Conservation (phyloP, 2,888 invertebrate genomes). For the Heliconius ismenius region DNA sequence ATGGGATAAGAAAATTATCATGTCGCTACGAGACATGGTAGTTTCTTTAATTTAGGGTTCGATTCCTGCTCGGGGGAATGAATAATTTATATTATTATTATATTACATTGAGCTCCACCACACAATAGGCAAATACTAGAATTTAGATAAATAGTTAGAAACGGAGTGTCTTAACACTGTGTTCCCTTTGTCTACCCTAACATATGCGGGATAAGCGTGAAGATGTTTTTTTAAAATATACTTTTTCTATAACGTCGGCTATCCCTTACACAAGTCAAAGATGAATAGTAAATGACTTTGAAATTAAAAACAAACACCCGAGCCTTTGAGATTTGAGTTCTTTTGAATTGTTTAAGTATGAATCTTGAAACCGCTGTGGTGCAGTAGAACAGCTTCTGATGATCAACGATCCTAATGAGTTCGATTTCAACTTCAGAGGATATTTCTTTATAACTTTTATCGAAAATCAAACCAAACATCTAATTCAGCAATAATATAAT, state of each 20-base stretch:
- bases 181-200: not conserved
- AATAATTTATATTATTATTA: not conserved
- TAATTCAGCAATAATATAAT: conserved; percentile 28
- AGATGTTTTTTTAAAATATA: not conserved
- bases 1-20: too few species aligned
- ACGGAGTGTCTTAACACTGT: not conserved
- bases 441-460: too few species aligned
- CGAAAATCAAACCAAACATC: conserved; percentile 27
- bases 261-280: conserved; percentile 48
- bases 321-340: conserved; percentile 13
- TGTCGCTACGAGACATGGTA: too few species aligned
- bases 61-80: not conserved
- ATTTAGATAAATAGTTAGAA: not conserved
- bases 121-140: not conserved
- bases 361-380: not conserved
- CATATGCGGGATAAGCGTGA: not conserved
- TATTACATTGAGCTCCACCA: not conserved
- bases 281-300: conserved; percentile 57
- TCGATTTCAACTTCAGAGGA: not conserved
- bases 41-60: not conserved
- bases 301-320: conserved; percentile 54
- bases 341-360: conserved; percentile 11
- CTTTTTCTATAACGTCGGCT: not conserved
- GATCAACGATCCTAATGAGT: not conserved
- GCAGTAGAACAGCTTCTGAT: not conserved